Base-by-base conservation (phyloP, 2,888 invertebrate genomes). In the Omphaloscelis lunosa region DNA sequence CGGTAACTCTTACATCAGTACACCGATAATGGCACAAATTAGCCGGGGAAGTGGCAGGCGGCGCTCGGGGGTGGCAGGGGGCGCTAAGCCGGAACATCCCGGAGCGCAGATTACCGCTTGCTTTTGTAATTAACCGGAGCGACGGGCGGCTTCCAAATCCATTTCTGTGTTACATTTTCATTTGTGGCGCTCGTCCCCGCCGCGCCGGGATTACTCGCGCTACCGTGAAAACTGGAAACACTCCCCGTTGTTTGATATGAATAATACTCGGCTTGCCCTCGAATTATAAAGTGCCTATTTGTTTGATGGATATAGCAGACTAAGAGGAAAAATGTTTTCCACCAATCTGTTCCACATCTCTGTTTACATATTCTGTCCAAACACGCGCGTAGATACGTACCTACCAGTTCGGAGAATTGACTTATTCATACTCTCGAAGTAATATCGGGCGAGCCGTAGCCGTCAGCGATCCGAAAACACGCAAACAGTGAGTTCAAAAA, bases 121-220 rank as follows among this genome's bases (percentile, higher is more conserved):
- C 96, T 96, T 96, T 96, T 96, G 96, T 96, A 96, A 96, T 96
- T 96, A 96, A 96, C 96, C 96, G 96, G 95, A 95, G 96, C 96
- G 96, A 96, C 96, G 96, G 96, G 96, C 95, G 96, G 96, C 96
- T 95, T 96, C 96, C 96, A 95, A 96, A 96, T 96, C 96, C 96
- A 96, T 96, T 96, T 96, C 96, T 95, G 95, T 96, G 96, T 96
- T 96, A 96, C 96, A 96, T 96, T 96, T 96, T 96, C 96, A 96
- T 96, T 96, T 96, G 96, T 91, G 96, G 96, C 94, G 92, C 92
- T 93, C 92, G 93, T 91, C 92, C 93, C 92, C 92, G 90, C 92
- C 90, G 91, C 92, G 90, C 90, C 86, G 90, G 94, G 94, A 95
- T 95, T 95, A 95, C 92, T 92, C 90, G 91, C 93, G 93, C 93